Evolutionary conservation across 1,140 invertebrate genomes (phyloP), one percentile per base, ranked within the genome.

Genomic region (Hylaeus anthracinus): DNA sequence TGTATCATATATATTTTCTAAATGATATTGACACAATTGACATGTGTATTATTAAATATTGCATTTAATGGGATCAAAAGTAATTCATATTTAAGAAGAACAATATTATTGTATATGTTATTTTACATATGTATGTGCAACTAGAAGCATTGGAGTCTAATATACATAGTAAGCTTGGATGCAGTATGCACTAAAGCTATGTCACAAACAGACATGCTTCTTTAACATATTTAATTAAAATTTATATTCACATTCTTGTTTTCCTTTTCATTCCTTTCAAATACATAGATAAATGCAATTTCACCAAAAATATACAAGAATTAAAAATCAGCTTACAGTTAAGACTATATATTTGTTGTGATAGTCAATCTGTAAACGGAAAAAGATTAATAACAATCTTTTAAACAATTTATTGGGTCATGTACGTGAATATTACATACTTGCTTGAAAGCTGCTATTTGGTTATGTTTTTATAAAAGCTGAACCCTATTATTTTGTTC

Each of bases 1-100:
- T 80, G 58, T 74, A 48, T 60, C 37, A 64, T 45, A 67, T 60
- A 48, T 80, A 26, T 51, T 69, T 43, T 69, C 51, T 87, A 84
- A 39, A 79, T 84, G 39, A 81, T 78, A 88, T 88, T 81, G 64
- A 84, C 66, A 77, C 70, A 81, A 69, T 70, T 73, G 71, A 78
- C 66, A 81, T 72, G 58, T 56, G 78, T 76, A 74, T 39, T 26
- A 76, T 67, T 65, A 82, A 77, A 43, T 70, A 56, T 60, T 39
- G 51, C 71, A 76, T 83, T 12, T 61, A 76, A 81, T 73, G 56
- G 58, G 79, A 80, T 83, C 83, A 55, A 70, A 83, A 85, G 5
- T 3, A 73, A 65, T 56, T 9, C 37, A 6, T 12, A 10, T 9
- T 58, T 43, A 55, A 43, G 69, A 48, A 53, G 10, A 45, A 53